These are phyloP conservation scores for Drosophila rubida DNA, from an alignment of 2,888 invertebrate genomes.

Conservation along the genomic window DNA sequence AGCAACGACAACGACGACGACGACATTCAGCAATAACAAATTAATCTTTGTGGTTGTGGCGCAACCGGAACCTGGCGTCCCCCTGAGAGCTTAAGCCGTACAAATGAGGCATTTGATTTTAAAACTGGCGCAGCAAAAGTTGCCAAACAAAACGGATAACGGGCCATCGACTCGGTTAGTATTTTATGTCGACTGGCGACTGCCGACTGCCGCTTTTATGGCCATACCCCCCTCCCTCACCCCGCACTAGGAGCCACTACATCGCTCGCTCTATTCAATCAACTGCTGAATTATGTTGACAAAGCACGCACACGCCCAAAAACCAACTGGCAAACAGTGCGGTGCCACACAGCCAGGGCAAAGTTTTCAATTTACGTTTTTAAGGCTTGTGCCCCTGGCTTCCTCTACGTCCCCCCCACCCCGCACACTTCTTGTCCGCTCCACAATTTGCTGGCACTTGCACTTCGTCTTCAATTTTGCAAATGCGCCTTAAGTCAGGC, in stretches of 20 bases:
- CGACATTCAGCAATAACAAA: conserved; percentile 73
- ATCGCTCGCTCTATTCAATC: conserved; percentile 56
- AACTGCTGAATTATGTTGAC: conserved; percentile 76
- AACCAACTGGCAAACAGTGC: conserved; percentile 47
- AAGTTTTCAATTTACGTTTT: conserved; percentile 77
- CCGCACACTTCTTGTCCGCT: neutral
- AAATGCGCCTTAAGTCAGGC: conserved; percentile 71
- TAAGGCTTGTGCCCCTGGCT: conserved; percentile 41
- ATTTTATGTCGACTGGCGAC: conserved; percentile 43
- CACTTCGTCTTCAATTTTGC: conserved; percentile 74
- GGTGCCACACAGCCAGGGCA: conserved; percentile 32
- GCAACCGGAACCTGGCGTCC: conserved; percentile 46
- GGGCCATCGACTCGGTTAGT: conserved; percentile 36
- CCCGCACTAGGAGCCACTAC: neutral
- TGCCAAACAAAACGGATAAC: conserved; percentile 46
- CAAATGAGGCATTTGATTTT: conserved; percentile 78
- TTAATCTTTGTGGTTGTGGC: conserved; percentile 77
- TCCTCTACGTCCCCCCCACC: neutral
- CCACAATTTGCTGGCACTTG: conserved; percentile 56
- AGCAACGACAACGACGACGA: conserved; percentile 26
- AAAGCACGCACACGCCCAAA: conserved; percentile 67
- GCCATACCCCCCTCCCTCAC: neutral
- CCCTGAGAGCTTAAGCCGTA: conserved; percentile 56
- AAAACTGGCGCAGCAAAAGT: conserved; percentile 70
- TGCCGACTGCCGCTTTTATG: conserved; percentile 45